Conservation (phyloP, 2,113 vertebrate species). For the Pseudorectes ferrugineus region DNA sequence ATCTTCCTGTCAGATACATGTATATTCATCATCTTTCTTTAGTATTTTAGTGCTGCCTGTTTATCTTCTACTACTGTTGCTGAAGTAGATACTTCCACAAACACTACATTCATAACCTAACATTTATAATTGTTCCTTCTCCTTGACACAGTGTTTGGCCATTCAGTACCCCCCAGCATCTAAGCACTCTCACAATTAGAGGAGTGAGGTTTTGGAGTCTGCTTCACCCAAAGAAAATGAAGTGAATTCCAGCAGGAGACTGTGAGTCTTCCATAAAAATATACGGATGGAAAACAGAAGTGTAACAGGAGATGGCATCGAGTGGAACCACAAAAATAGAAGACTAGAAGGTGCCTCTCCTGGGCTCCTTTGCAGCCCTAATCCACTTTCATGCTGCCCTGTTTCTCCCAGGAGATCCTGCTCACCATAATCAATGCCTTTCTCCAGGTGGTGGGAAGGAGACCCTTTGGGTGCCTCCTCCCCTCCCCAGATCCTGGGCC, state of each 20-base stretch:
- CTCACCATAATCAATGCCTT: background rate
- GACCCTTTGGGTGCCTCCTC: background rate
- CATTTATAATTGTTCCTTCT: background rate
- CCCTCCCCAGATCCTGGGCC: background rate
- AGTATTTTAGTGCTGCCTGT: background rate
- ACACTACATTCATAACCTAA: background rate
- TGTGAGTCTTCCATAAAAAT: background rate
- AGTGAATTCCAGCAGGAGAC: background rate
- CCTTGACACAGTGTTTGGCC: background rate
- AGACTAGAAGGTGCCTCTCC: background rate
- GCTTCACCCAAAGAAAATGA: background rate
- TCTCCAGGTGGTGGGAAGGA: background rate
- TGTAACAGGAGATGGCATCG: rapidly evolving
- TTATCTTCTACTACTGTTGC: background rate
- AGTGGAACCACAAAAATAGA: background rate
- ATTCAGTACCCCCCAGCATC: background rate
- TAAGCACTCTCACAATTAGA: background rate
- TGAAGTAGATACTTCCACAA: background rate
- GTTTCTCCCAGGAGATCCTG: background rate
- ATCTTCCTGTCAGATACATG: background rate
- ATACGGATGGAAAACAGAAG: background rate
- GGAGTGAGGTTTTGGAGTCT: background rate
- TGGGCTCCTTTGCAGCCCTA: background rate
- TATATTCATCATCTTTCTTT: background rate
- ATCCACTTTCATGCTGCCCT: background rate